These are phyloP conservation scores for Sarcophaga rosellei DNA, from an alignment of 2,888 invertebrate species.

Conservation along the genomic window DNA sequence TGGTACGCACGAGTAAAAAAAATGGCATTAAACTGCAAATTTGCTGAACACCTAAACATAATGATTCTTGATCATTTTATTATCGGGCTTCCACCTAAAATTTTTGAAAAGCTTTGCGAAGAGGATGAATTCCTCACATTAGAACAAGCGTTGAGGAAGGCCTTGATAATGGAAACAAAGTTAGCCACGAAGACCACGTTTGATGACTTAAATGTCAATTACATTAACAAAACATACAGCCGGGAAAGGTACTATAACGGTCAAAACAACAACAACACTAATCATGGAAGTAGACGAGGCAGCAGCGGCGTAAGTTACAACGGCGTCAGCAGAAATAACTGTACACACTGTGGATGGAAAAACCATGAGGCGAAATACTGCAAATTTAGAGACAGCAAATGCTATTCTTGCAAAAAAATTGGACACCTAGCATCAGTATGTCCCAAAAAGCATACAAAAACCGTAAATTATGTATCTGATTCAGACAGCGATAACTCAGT, in stretches of 20 bases:
- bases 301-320: too few species aligned
- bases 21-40: constrained; percentile 10
- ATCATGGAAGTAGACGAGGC: too few species aligned
- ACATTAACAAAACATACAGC: constrained; percentile 25
- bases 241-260: background rate
- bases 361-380: constrained; percentile 20
- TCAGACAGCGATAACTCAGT: background rate
- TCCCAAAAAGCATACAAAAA: too few species aligned
- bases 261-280: background rate
- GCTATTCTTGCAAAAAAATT: too few species aligned
- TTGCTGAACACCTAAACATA: background rate
- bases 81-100: background rate
- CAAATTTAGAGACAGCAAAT: background rate
- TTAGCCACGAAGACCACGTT: background rate
- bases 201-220: constrained; percentile 29
- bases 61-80: background rate
- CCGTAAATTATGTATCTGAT: too few species aligned
- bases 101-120: constrained; percentile 11
- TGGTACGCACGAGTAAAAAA: background rate
- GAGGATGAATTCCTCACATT: background rate
- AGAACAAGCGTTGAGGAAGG: constrained; percentile 7
- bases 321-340: constrained; percentile 2
- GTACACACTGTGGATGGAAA: constrained; percentile 29
- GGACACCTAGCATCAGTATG: too few species aligned
- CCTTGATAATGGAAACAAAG: constrained; percentile 43